These are phyloP conservation scores for Zenarchopterus dispar DNA, from an alignment of 2,797 vertebrate species.

Conservation along the genomic window DNA sequence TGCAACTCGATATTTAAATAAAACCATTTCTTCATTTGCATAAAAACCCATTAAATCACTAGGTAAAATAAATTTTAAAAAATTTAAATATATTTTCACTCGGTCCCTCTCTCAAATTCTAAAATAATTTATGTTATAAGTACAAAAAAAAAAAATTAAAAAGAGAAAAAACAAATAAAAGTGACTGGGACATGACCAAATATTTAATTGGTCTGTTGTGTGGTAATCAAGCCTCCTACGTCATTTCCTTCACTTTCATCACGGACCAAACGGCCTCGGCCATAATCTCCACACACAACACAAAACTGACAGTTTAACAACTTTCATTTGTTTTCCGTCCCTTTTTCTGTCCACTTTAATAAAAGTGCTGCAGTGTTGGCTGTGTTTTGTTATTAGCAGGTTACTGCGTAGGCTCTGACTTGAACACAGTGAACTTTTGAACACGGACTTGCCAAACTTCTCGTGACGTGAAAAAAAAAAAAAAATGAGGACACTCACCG, in stretches of 20 bases:
- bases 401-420: neutral
- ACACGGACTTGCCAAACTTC: slow-evolving; percentile 34
- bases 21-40: too few relatives aligned
- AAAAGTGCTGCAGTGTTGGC: neutral
- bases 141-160: too few relatives aligned
- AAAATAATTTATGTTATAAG: too few relatives aligned
- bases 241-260: slow-evolving; percentile 65
- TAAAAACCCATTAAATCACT: too few relatives aligned
- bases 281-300: slow-evolving; percentile 6
- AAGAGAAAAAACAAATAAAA: too few relatives aligned
- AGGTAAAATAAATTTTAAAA: too few relatives aligned
- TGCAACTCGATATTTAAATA: too few relatives aligned
- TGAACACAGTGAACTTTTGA: neutral
- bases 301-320: slow-evolving; percentile 1
- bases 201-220: too few relatives aligned
- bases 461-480: slow-evolving; percentile 20
- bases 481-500: slow-evolving; percentile 74
- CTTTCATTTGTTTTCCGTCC: neutral
- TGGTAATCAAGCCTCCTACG: slow-evolving; percentile 12
- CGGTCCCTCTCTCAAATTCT: too few relatives aligned
- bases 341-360: neutral
- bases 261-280: slow-evolving; percentile 58
- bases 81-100: too few relatives aligned
- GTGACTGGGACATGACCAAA: too few relatives aligned
- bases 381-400: neutral